phyloP scores from a whole-genome alignment of 2,113 vertebrate genomes.

The Rallus limicola region DNA sequence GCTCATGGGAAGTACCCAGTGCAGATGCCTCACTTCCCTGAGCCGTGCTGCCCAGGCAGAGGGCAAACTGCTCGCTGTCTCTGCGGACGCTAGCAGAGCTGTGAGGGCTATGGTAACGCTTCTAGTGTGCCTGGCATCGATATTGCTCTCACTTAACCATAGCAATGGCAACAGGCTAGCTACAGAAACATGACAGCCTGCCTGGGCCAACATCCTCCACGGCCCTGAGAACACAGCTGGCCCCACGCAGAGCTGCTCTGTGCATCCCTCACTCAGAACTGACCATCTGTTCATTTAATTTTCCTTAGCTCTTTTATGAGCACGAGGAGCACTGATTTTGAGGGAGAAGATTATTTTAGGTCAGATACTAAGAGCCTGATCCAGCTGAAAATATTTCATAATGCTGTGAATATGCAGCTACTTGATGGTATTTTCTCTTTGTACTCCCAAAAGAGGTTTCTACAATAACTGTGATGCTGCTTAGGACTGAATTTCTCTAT shows the following conservation, averaged over 20 bases:
- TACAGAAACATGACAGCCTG: background rate
- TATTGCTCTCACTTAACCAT: too few species aligned
- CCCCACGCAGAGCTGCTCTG: background rate
- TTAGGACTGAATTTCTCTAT: background rate
- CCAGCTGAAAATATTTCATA: background rate
- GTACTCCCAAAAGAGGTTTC: background rate
- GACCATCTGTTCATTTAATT: background rate
- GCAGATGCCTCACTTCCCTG: background rate
- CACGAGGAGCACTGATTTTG: background rate
- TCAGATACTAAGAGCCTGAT: background rate
- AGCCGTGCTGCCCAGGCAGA: background rate
- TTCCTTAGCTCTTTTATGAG: background rate
- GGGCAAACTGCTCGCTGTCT: background rate
- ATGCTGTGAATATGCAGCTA: background rate
- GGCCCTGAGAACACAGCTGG: rapidly evolving
- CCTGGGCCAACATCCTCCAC: background rate
- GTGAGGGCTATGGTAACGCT: background rate
- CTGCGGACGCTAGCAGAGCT: background rate
- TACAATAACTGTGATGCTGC: background rate
- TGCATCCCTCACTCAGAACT: background rate
- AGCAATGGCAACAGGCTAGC: background rate
- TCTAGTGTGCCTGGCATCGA: background rate
- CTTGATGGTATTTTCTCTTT: background rate
- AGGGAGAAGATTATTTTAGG: background rate
- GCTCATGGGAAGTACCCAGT: background rate